Conservation (phyloP, 2,888 invertebrate genomes). For the Caenorhabditis auriculariae region DNA sequence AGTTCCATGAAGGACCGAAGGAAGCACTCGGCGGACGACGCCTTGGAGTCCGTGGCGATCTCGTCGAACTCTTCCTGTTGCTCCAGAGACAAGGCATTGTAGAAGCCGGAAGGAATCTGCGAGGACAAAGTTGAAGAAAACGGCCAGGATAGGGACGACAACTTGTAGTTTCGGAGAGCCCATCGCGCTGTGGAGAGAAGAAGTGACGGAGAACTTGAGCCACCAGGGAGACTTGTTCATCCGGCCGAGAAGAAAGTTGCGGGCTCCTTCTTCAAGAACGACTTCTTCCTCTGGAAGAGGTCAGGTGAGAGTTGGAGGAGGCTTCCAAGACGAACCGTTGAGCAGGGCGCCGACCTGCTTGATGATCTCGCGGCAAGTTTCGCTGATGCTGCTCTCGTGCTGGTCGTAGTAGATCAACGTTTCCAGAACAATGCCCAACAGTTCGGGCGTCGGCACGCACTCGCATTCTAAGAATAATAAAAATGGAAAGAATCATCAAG, state of each 20-base stretch:
- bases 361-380: constrained; percentile 11
- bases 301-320: no score
- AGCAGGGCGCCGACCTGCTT: constrained; percentile 11
- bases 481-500: background rate
- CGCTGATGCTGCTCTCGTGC: constrained; percentile 5
- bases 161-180: constrained; percentile 7
- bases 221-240: constrained; percentile 19
- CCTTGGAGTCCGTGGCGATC: constrained; percentile 4
- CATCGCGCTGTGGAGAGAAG: constrained; percentile 4
- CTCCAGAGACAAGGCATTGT: constrained; percentile 5
- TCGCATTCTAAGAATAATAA: background rate
- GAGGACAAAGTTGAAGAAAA: background rate
- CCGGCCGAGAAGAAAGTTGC: background rate
- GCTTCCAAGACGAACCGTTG: background rate
- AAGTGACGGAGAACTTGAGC: constrained; percentile 15
- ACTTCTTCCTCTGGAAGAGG: background rate
- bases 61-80: constrained; percentile 11
- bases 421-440: constrained; percentile 10
- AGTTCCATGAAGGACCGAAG: constrained; percentile 19
- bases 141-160: background rate
- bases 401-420: constrained; percentile 10
- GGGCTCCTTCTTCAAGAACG: constrained; percentile 2
- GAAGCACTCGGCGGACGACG: constrained; percentile 10
- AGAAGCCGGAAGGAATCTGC: constrained; percentile 18
- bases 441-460: background rate